A percentile compares a stretch with the other conserved stretches of the same genome.
Conservation (phyloP, 2,113 vertebrate genomes). For the Gallinago media region DNA sequence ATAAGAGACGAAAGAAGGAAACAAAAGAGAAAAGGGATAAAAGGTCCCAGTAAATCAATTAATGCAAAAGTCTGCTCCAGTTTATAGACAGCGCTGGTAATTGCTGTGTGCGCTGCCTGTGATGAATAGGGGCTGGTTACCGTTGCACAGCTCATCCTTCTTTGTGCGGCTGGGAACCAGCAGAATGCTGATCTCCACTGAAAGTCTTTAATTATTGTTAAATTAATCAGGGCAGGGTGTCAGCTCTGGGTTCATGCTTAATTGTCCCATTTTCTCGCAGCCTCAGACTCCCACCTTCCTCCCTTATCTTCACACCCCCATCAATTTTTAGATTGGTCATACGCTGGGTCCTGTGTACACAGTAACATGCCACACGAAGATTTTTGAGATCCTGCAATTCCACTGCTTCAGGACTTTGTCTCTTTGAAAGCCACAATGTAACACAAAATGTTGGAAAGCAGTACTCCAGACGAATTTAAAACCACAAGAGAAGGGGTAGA, state of each 20-base stretch:
- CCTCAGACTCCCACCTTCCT: not conserved
- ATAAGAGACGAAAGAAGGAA: not conserved
- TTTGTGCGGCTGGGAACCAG: not conserved
- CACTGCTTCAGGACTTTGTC: not conserved
- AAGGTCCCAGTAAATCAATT: slow-evolving; percentile 50
- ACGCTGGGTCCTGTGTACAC: not conserved
- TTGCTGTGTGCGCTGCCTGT: slow-evolving; percentile 17
- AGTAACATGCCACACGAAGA: not conserved
- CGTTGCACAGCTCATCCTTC: slow-evolving; percentile 13
- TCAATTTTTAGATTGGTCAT: not conserved
- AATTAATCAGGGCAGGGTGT: slow-evolving; percentile 56
- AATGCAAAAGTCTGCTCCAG: slow-evolving; percentile 34
- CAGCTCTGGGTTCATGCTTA: slow-evolving; percentile 24
- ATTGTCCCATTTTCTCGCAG: slow-evolving; percentile 12
- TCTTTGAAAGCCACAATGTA: not conserved
- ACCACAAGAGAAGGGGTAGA: not conserved
- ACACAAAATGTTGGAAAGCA: not conserved
- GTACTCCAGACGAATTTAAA: not conserved
- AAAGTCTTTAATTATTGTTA: slow-evolving; percentile 51
- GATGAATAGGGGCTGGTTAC: slow-evolving; percentile 56
- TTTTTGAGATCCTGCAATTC: not conserved
- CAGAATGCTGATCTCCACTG: not conserved
- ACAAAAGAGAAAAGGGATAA: slow-evolving; percentile 48
- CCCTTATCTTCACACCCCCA: not conserved
- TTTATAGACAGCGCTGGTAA: slow-evolving; percentile 40